Percentiles rank a stretch among this genome's conserved stretches.
These are phyloP conservation scores for Eonycteris spelaea DNA, from an alignment of 2,113 vertebrate species.

Conservation along the genomic window DNA sequence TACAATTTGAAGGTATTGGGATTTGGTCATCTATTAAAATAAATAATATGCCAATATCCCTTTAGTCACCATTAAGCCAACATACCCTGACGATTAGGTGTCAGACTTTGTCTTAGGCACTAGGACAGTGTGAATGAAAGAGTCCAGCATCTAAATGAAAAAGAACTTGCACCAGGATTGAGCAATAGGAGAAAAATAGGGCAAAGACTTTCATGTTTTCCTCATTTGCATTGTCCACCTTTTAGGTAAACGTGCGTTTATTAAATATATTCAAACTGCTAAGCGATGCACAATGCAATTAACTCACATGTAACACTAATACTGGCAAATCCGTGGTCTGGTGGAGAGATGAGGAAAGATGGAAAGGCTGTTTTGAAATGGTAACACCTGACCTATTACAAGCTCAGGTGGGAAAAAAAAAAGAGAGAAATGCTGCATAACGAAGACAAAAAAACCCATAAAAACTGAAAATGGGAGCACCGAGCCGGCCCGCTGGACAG, in stretches of 20 bases:
- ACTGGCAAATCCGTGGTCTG: conserved; percentile 28
- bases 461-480: conserved; percentile 40
- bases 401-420: neutral
- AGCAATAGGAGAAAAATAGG: neutral
- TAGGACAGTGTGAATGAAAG: neutral
- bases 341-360: conserved; percentile 48
- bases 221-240: neutral
- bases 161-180: neutral
- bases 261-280: conserved; percentile 6
- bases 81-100: neutral
- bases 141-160: neutral
- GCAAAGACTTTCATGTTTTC: neutral
- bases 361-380: conserved; percentile 49
- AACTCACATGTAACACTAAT: conserved; percentile 38
- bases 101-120: neutral
- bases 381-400: conserved; percentile 66
- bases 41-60: neutral
- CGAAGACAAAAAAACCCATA: conserved; percentile 60
- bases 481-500: no score
- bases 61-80: neutral
- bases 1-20: neutral
- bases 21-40: neutral
- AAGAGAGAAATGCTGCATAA: neutral
- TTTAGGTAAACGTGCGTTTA: conserved; percentile 29
- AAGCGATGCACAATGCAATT: conserved; percentile 29